Evolutionary conservation across 2,888 invertebrate genomes (phyloP).

Genomic region (Strigamia crassipes): DNA sequence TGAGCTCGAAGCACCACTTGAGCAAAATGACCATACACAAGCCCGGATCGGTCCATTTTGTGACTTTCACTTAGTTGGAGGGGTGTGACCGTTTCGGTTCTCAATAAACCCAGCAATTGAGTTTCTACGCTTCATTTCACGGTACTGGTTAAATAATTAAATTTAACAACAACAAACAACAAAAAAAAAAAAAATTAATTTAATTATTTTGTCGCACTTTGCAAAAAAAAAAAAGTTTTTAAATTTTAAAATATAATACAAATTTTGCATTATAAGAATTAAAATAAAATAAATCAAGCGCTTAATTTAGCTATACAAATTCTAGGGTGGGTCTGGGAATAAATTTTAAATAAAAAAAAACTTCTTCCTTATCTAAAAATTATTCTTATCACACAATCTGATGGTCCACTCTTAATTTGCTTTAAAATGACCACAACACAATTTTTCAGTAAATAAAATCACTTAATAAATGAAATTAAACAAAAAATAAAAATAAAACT

Average conservation of each 20-base stretch:
- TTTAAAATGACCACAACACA: neutral
- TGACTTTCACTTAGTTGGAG: conserved; percentile 3
- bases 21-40: neutral
- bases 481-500: too few species aligned
- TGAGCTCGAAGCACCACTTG: neutral
- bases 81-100: neutral
- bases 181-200: neutral
- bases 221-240: neutral
- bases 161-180: too few species aligned
- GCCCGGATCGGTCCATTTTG: neutral
- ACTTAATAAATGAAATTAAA: too few species aligned
- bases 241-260: neutral
- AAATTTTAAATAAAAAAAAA: neutral
- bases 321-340: neutral
- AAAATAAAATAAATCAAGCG: too few species aligned
- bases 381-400: neutral
- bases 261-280: too few species aligned
- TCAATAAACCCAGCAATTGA: neutral
- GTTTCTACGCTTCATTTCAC: neutral
- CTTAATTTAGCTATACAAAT: neutral
- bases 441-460: too few species aligned
- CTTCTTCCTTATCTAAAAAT: neutral
- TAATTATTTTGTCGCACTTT: too few species aligned
- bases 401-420: neutral
- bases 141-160: neutral